A percentile compares a stretch with the other conserved stretches of the same genome.
Evolutionary conservation across 2,888 invertebrate genomes (phyloP).

Genomic region (Thyatira batis): DNA sequence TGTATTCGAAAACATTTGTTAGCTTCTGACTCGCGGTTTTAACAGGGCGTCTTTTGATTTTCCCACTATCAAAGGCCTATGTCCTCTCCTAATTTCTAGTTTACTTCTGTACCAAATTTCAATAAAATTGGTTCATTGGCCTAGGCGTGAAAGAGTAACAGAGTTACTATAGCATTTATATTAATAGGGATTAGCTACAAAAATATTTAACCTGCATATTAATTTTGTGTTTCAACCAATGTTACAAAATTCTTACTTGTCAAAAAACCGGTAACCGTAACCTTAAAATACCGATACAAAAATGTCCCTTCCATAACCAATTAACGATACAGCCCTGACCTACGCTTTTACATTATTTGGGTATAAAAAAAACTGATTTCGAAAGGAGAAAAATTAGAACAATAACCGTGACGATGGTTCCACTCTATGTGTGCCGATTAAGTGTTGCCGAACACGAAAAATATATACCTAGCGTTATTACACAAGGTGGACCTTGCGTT

Average conservation of each 20-base stretch:
- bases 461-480: conserved; percentile 20
- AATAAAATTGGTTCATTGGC: too few relatives aligned
- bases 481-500: conserved; percentile 38
- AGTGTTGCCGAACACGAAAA: conserved; percentile 1
- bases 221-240: too few relatives aligned
- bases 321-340: conserved; percentile 26
- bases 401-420: conserved; percentile 31
- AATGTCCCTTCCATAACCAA: conserved; percentile 1
- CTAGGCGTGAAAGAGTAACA: too few relatives aligned
- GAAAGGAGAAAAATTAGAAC: conserved; percentile 32
- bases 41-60: too few relatives aligned
- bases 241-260: too few relatives aligned
- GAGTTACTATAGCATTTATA: too few relatives aligned
- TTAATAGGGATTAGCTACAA: too few relatives aligned
- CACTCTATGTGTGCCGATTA: background rate
- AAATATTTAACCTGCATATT: too few relatives aligned
- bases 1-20: background rate
- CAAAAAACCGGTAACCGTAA: background rate
- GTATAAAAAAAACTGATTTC: conserved; percentile 37
- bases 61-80: too few relatives aligned
- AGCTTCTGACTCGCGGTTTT: too few relatives aligned
- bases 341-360: conserved; percentile 18
- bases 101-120: too few relatives aligned
- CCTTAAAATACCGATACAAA: background rate
- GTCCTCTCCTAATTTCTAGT: too few relatives aligned